Base-by-base conservation (phyloP, 2,113 vertebrate species). In the Pteronura brasiliensis region DNA sequence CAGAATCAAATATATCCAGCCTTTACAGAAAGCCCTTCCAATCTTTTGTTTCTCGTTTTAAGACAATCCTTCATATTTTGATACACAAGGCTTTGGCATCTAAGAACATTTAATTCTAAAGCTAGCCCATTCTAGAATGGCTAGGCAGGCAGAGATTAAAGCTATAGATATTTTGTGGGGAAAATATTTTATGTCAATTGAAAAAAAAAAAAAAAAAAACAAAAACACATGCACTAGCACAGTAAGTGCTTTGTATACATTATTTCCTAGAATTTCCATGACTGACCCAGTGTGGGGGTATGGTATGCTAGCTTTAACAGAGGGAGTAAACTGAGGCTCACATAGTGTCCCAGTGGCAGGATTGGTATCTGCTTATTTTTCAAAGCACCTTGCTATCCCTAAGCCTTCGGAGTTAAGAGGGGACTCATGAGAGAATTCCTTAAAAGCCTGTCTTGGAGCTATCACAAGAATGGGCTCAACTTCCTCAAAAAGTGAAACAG, bases 241-340 rank as follows among this genome's bases (percentile, higher is more conserved):
- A 6, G 7, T 3, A 52, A 59, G 14, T 13, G 39, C 67, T 25
- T 7, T 31, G 23, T 2, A 0, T 0, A 1, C 0, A 3, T 23
- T 27, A 4, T 27, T 59, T 42, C n/a, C 34, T 21, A 21, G 39
- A 34, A 44, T 34, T 88, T 17, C 12, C 52, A 55, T 6, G 27
- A 17, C 20, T 1, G 1, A 1, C 15, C 4, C 9, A 1, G 23
- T 1, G 44, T 52, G 63, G 71, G 3, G 36, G 42, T n/a, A 21
- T 13, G 25, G 18, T 34, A 52, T 10, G 76, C 95, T 39, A 63
- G 12, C 15, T 69, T 49, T 63, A 52, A 63, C 12, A 29, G 25
- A 42, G 67, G 0, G 21, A 52, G 52, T 25, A n/a, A 59, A 47
- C 3, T 3, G 74, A 76, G 47, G 14, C 44, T 88, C 44, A 8